phyloP scores from a whole-genome alignment of 2,797 vertebrate species.

The Oreortyx pictus region DNA sequence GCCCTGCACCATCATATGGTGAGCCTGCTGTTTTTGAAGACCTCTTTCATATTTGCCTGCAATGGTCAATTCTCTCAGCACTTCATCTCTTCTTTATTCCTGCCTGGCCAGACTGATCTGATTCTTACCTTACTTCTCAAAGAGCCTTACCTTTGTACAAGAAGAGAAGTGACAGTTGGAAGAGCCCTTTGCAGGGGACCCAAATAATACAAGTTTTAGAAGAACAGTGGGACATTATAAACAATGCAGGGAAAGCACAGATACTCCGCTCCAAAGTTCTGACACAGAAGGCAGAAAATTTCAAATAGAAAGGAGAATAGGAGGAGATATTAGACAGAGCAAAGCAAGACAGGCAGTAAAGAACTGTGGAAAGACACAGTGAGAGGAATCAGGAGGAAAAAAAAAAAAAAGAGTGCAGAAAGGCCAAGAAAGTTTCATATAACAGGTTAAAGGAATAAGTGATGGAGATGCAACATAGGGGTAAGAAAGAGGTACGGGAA shows the following conservation, averaged over 20 bases:
- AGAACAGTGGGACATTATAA: neutral
- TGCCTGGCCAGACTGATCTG: neutral
- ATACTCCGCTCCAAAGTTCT: neutral
- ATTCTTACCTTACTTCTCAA: neutral
- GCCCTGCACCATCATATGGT: neutral
- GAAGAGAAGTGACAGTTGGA: neutral
- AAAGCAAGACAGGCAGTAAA: neutral
- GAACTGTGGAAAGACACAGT: neutral
- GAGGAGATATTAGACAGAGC: neutral
- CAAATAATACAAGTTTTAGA: neutral
- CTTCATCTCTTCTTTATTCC: neutral
- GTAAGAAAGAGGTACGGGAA: neutral
- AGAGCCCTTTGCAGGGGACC: neutral
- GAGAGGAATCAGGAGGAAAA: rapidly evolving
- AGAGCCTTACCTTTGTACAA: neutral
- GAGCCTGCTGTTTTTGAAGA: neutral
- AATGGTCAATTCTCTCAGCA: neutral
- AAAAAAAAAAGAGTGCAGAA: neutral
- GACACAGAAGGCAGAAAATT: neutral
- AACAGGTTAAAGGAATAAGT: neutral
- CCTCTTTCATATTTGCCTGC: neutral
- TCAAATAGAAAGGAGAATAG: neutral
- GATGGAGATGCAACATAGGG: neutral
- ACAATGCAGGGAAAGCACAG: neutral
- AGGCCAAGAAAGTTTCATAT: neutral